phyloP scores from a whole-genome alignment of 2,113 vertebrate species.

The Malurus alboscapulatus region DNA sequence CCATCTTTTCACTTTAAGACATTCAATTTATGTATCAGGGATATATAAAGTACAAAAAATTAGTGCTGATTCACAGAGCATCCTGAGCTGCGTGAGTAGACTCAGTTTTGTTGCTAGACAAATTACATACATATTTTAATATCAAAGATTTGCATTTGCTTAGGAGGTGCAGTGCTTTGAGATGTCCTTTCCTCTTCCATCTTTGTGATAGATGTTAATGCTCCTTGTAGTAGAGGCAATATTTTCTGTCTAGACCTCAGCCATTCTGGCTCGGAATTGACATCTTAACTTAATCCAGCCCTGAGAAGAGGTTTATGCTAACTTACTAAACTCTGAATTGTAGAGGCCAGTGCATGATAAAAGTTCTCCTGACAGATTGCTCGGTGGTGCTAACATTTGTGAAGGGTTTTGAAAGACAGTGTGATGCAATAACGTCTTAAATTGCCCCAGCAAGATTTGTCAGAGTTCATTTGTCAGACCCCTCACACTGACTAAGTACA shows the following conservation, averaged over 20 bases:
- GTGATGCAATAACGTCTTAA: background rate
- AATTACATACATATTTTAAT: background rate
- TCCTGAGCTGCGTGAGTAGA: background rate
- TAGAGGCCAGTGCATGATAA: background rate
- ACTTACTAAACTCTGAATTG: background rate
- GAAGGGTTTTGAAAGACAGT: background rate
- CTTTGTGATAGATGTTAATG: background rate
- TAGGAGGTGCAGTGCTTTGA: background rate
- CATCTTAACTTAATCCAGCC: background rate
- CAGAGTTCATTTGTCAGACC: conserved; percentile 27
- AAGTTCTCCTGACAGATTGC: background rate
- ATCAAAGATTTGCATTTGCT: background rate
- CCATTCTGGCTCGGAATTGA: background rate
- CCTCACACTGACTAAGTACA: background rate
- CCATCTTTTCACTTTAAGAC: background rate
- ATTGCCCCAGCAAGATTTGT: conserved; percentile 36
- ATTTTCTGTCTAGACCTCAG: background rate
- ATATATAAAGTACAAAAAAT: background rate
- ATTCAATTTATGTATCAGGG: background rate
- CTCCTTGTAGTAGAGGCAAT: background rate
- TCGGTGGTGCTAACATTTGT: background rate
- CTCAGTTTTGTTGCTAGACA: background rate
- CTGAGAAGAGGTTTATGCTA: background rate
- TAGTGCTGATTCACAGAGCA: background rate
- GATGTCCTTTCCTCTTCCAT: background rate